Base-by-base conservation (phyloP, 53 echinoderm and acorn worm genomes). In the Luidia sarsii region DNA sequence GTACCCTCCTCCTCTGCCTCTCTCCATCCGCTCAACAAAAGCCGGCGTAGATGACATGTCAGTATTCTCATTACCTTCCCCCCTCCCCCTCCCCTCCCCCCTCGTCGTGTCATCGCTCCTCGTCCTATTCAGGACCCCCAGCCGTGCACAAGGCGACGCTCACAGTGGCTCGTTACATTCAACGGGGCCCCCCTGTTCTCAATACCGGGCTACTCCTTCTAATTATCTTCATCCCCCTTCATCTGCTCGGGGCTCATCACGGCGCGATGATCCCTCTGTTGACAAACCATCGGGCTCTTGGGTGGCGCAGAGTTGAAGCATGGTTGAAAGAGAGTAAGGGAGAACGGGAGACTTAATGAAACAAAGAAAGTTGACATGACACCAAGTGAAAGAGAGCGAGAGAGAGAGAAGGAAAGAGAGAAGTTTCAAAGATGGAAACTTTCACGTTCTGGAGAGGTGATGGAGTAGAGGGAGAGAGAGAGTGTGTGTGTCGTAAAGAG, bases 41-140 rank as follows among this genome's bases (percentile, higher is more conserved):
- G 61, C 77, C 48, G 46, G 32, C 61, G 57, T 20, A 61, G 77
- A 77, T 77, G 48, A 77, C 77, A 77, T 77, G 59, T 61, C 19
- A 45, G 77, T 77, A 77, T 77, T 77, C 59, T 77, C 77, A 61
- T 77, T 77, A 77, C 61, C 61, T n/a, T n/a, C n/a, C n/a, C n/a
- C n/a, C n/a, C n/a, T n/a, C n/a, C n/a, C n/a, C n/a, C n/a, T n/a
- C n/a, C n/a, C n/a, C n/a, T n/a, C n/a, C n/a, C n/a, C n/a, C n/a
- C n/a, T n/a, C n/a, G 33, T 29, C 77, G 20, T 77, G 43, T 60
- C 77, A 61, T 67, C 67, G 11, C 6, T 68, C 68, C 61, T 50
- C 31, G 2, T 29, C 32, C 77, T 33, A 77, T 77, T 77, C 77
- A 77, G 77, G 30, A 43, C 61, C 28, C 43, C 61, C 20, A 41